phyloP scores from a whole-genome alignment of 2,797 vertebrate species.

The Sebastes nivosus region DNA sequence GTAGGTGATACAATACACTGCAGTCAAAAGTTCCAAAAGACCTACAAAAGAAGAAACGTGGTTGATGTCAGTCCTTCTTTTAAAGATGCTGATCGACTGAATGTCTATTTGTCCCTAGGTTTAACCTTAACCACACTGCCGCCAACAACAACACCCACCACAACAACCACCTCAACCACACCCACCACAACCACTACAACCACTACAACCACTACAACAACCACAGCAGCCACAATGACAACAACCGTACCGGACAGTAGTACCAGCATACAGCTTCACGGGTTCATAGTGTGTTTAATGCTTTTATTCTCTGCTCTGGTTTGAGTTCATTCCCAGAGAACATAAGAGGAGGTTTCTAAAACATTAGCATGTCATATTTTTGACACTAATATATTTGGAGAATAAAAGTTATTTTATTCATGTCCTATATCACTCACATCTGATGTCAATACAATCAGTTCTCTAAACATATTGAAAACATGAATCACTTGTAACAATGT shows the following conservation, averaged over 20 bases:
- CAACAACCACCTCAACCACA: background rate
- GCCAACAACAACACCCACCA: accelerated
- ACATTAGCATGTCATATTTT: background rate
- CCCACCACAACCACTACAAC: background rate
- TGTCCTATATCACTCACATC: background rate
- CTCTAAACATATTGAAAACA: background rate
- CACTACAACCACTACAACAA: background rate
- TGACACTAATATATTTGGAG: background rate
- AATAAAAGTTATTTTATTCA: background rate
- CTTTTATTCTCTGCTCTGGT: slow-evolving; percentile 4
- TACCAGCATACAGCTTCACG: background rate
- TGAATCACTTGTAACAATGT: background rate
- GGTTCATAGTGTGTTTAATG: background rate
- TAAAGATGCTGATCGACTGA: background rate
- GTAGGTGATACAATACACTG: background rate
- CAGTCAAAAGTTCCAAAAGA: background rate
- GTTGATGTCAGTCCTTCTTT: background rate
- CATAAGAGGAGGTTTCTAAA: background rate
- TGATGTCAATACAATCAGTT: background rate
- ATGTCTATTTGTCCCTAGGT: background rate
- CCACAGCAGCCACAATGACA: background rate
- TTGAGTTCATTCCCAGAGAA: background rate
- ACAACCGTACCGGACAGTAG: accelerated
- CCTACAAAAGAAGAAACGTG: background rate
- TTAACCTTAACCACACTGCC: background rate